Evolutionary conservation across 2,888 invertebrate species (phyloP).

Genomic region (Sphecodes monilicornis): DNA sequence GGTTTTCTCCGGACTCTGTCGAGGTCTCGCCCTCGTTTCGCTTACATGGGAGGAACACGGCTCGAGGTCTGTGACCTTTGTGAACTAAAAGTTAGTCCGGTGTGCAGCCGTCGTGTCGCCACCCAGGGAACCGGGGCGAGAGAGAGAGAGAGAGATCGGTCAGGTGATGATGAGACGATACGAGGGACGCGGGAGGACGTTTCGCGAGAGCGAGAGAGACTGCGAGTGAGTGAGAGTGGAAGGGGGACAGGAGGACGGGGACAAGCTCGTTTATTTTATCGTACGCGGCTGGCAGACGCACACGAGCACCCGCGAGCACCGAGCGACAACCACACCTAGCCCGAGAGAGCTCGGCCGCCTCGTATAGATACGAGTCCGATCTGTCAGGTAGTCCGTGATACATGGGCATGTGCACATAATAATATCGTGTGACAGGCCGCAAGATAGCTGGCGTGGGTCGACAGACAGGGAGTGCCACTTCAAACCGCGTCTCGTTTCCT

Average conservation of each 20-base stretch:
- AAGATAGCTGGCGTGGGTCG: slow-evolving; percentile 81
- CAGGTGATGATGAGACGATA: slow-evolving; percentile 40
- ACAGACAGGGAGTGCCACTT: slow-evolving; percentile 83
- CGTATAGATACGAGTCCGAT: slow-evolving; percentile 77
- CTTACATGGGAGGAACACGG: slow-evolving; percentile 48
- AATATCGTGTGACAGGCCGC: slow-evolving; percentile 79
- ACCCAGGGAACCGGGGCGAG: slow-evolving; percentile 14
- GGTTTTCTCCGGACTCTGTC: slow-evolving; percentile 57
- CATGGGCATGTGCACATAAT: slow-evolving; percentile 79
- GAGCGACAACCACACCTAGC: slow-evolving; percentile 74
- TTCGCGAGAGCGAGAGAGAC: not conserved
- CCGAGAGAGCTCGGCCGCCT: slow-evolving; percentile 44
- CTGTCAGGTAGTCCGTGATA: slow-evolving; percentile 82
- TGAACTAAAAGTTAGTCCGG: slow-evolving; percentile 69
- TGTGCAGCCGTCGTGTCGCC: slow-evolving; percentile 44
- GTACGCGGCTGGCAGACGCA: slow-evolving; percentile 60
- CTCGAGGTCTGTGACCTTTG: slow-evolving; percentile 77
- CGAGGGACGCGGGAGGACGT: slow-evolving; percentile 5
- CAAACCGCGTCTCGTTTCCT: slow-evolving; percentile 66
- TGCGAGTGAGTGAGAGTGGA: not conserved
- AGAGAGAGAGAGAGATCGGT: slow-evolving; percentile 12
- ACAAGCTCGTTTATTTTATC: slow-evolving; percentile 75
- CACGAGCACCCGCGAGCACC: slow-evolving; percentile 56
- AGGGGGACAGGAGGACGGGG: slow-evolving; percentile 10
- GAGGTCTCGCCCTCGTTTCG: slow-evolving; percentile 73